phyloP scores from a whole-genome alignment of 1,140 invertebrate genomes.

The Lepeophtheirus salmonis region DNA sequence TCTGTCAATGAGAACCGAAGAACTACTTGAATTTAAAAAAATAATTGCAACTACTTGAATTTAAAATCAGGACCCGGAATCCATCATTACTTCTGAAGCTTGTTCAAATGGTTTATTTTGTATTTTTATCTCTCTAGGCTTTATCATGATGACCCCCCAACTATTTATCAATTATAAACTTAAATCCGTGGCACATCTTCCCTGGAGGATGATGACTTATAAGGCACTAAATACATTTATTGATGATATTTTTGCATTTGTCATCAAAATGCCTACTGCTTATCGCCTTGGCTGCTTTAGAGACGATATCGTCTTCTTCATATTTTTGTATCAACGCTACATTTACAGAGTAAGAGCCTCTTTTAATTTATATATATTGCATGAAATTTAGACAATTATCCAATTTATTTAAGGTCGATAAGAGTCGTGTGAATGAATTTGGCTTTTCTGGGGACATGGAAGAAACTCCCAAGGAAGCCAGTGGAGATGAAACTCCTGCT shows the following conservation, averaged over 20 bases:
- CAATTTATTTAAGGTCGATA: slow-evolving; percentile 36
- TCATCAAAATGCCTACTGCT: slow-evolving; percentile 98
- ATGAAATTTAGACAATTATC: not conserved
- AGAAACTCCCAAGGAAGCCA: too few relatives aligned
- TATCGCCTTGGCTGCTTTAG: slow-evolving; percentile 80
- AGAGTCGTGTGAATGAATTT: slow-evolving; percentile 84
- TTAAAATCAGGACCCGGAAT: too few relatives aligned
- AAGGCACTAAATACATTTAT: slow-evolving; percentile 99
- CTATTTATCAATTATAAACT: slow-evolving; percentile 98
- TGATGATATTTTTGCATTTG: slow-evolving; percentile 98
- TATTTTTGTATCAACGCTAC: slow-evolving; percentile 94
- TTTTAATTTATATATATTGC: not conserved
- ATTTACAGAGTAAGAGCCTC: slow-evolving; percentile 60
- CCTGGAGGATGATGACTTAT: slow-evolving; percentile 98
- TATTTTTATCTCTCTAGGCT: too few relatives aligned
- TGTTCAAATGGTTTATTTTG: too few relatives aligned
- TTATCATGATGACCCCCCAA: slow-evolving; percentile 99
- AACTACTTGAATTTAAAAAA: not conserved
- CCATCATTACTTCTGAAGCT: too few relatives aligned
- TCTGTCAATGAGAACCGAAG: too few relatives aligned
- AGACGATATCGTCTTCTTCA: slow-evolving; percentile 90
- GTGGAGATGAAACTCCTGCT: too few relatives aligned
- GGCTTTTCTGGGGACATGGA: slow-evolving; percentile 43
- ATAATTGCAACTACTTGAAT: too few relatives aligned
- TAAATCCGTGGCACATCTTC: slow-evolving; percentile 94